Evolutionary conservation across 2,113 vertebrate species (phyloP).

Genomic region (Hippoglossus stenolepis): DNA sequence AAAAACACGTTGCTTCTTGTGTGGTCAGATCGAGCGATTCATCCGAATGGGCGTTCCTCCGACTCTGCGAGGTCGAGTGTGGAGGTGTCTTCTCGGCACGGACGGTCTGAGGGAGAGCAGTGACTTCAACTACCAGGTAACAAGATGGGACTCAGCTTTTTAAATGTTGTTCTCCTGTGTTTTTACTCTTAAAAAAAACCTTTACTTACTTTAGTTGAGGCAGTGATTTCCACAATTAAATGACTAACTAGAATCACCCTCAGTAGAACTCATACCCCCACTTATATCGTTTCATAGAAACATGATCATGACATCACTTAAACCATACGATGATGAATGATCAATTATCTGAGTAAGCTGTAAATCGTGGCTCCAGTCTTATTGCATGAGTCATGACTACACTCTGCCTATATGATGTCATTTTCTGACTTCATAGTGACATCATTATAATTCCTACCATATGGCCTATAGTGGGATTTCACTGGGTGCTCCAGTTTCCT

Average conservation of each 20-base stretch:
- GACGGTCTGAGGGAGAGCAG: constrained; percentile 60
- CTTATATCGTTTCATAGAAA: background rate
- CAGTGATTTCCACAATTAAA: no score
- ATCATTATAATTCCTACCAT: background rate
- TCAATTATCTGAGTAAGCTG: background rate
- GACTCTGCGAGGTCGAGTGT: constrained; percentile 73
- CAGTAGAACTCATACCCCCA: background rate
- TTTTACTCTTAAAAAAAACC: no score
- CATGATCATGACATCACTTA: background rate
- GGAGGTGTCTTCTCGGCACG: constrained; percentile 76
- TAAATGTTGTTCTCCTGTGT: no score
- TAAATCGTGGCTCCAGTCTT: background rate
- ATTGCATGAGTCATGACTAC: no score
- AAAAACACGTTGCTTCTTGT: background rate
- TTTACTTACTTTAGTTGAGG: no score
- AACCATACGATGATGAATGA: background rate
- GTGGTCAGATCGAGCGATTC: constrained; percentile 78
- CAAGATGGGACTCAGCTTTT: background rate
- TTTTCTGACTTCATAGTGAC: background rate
- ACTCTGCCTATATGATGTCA: background rate
- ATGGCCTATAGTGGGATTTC: background rate
- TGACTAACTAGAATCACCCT: no score
- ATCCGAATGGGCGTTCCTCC: constrained; percentile 80
- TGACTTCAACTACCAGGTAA: constrained; percentile 81
- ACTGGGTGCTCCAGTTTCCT: no score